A percentile compares a stretch with the other conserved stretches of the same genome.
These are phyloP conservation scores for Apogon hyalosoma DNA, from an alignment of 2,797 vertebrate species.

Conservation along the genomic window DNA sequence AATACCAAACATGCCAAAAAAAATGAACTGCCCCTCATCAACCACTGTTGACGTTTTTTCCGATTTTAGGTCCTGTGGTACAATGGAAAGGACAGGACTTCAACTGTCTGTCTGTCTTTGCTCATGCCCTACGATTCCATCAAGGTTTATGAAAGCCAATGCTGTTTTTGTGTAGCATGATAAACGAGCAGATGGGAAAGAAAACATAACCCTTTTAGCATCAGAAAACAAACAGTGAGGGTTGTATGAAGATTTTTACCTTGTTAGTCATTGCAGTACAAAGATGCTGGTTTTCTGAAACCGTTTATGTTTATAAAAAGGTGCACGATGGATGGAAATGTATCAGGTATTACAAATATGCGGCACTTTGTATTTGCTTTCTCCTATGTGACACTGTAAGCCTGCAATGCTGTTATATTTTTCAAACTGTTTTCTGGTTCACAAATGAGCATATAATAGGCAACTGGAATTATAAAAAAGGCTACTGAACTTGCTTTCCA, in stretches of 20 bases:
- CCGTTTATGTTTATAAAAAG: constrained; percentile 8
- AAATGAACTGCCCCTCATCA: too few relatives aligned
- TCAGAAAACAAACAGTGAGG: constrained; percentile 23
- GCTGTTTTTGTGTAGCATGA: too few relatives aligned
- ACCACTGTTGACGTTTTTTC: too few relatives aligned
- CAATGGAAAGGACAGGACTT: too few relatives aligned
- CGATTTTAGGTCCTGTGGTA: too few relatives aligned
- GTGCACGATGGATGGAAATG: not conserved
- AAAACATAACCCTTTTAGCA: too few relatives aligned
- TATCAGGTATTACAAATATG: not conserved
- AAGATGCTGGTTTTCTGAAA: not conserved
- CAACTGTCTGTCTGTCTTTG: too few relatives aligned
- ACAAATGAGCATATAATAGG: constrained; percentile 14
- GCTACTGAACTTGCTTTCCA: constrained; percentile 25
- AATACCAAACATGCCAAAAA: too few relatives aligned
- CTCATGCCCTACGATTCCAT: too few relatives aligned
- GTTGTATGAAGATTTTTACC: constrained; percentile 3
- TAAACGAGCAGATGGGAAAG: too few relatives aligned
- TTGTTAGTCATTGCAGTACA: not conserved
- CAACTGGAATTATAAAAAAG: constrained; percentile 39
- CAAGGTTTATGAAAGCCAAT: too few relatives aligned
- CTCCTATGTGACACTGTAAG: constrained; percentile 5
- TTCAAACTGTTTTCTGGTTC: constrained; percentile 29
- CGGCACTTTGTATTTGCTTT: constrained; percentile 13
- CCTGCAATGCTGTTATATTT: constrained; percentile 19